Percentiles rank a stretch among this genome's conserved stretches.
These are phyloP conservation scores for Dilophus febrilis DNA, from an alignment of 2,888 invertebrate genomes.

Conservation along the genomic window DNA sequence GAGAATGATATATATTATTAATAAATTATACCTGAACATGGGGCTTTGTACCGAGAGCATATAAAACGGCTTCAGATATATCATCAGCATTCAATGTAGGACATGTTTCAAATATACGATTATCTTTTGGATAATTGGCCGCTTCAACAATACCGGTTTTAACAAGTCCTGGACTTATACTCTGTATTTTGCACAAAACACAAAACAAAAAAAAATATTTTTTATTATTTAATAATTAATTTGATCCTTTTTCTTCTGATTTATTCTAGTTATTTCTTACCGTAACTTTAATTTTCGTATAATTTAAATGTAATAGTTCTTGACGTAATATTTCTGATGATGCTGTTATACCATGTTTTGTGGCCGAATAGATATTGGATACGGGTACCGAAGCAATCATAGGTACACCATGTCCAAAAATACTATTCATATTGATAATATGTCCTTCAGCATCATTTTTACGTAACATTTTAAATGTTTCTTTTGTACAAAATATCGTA, in stretches of 20 bases:
- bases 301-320: slow-evolving; percentile 21
- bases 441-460: slow-evolving; percentile 21
- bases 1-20: no score
- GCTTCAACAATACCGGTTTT: slow-evolving; percentile 13
- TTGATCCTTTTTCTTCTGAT: no score
- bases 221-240: no score
- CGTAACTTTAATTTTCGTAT: slow-evolving; percentile 23
- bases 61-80: slow-evolving; percentile 26
- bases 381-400: not conserved
- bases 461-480: slow-evolving; percentile 27
- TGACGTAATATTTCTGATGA: not conserved
- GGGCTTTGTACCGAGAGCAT: slow-evolving; percentile 6
- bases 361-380: not conserved
- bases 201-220: no score
- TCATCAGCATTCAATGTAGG: slow-evolving; percentile 23
- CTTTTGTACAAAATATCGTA: slow-evolving; percentile 23
- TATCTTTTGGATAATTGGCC: slow-evolving; percentile 2
- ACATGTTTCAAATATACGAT: slow-evolving; percentile 5
- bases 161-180: slow-evolving; percentile 19
- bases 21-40: not conserved
- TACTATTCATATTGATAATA: slow-evolving; percentile 21
- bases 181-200: no score
- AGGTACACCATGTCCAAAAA: not conserved
- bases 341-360: slow-evolving; percentile 2
- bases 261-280: no score